Conservation (phyloP, 2,888 invertebrate genomes). For the Parascotia fuliginaria region DNA sequence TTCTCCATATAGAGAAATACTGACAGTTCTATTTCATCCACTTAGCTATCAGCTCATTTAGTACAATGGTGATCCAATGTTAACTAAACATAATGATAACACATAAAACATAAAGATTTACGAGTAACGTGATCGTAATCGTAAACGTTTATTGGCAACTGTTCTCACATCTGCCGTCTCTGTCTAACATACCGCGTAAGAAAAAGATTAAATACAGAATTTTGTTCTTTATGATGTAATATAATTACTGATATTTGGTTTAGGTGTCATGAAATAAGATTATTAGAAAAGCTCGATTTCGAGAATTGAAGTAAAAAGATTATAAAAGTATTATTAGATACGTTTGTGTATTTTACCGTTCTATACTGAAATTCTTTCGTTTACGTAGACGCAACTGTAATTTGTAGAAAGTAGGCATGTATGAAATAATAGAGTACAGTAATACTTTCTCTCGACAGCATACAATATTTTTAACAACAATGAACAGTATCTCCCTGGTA, state of each 20-base stretch:
- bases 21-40: not conserved
- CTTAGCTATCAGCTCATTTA: not conserved
- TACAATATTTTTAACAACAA: too few relatives aligned
- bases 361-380: too few relatives aligned
- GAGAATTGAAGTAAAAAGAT: slow-evolving; percentile 6
- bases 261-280: slow-evolving; percentile 22
- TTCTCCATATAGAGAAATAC: not conserved
- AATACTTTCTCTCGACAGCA: too few relatives aligned
- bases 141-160: slow-evolving; percentile 38
- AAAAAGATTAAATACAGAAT: slow-evolving; percentile 18
- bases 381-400: too few relatives aligned
- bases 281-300: slow-evolving; percentile 30
- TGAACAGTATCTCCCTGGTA: too few relatives aligned
- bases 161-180: slow-evolving; percentile 8
- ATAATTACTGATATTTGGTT: slow-evolving; percentile 31
- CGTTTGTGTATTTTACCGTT: not conserved
- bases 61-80: slow-evolving; percentile 22
- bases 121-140: slow-evolving; percentile 32
- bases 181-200: not conserved
- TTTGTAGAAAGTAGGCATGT: too few relatives aligned
- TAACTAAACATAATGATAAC: slow-evolving; percentile 32
- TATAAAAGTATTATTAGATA: slow-evolving; percentile 2
- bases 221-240: slow-evolving; percentile 33
- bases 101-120: slow-evolving; percentile 39
- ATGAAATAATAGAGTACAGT: too few relatives aligned